A percentile compares a stretch with the other conserved stretches of the same genome.
These are phyloP conservation scores for Heteromormyrus szaboi DNA, from an alignment of 2,797 vertebrate species.

Conservation along the genomic window DNA sequence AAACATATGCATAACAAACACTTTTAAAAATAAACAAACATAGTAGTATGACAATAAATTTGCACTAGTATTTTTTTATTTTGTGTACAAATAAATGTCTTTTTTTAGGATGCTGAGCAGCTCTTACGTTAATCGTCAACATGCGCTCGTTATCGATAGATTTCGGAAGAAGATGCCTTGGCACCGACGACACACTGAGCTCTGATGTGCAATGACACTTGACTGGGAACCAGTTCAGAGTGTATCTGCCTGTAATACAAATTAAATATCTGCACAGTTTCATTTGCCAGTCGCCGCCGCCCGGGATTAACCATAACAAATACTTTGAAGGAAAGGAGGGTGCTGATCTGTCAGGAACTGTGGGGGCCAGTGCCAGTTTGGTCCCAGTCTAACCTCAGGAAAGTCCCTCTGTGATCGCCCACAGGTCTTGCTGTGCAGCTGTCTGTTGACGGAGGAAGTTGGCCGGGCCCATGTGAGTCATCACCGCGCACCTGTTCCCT, in stretches of 20 bases:
- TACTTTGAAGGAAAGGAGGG: neutral
- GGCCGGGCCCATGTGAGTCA: neutral
- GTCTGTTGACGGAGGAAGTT: conserved; percentile 11
- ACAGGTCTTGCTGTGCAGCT: conserved; percentile 17
- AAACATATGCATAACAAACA: neutral
- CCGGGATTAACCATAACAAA: neutral
- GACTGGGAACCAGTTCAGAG: neutral
- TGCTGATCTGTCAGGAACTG: neutral
- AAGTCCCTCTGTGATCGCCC: conserved; percentile 6
- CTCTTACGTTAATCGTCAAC: neutral
- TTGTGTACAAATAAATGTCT: neutral
- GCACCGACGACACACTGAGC: neutral
- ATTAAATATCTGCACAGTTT: neutral
- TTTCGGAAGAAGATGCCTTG: neutral
- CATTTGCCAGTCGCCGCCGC: neutral
- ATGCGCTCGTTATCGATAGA: neutral
- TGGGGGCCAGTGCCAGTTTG: neutral
- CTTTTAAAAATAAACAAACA: neutral
- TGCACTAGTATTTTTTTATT: neutral
- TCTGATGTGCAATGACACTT: neutral
- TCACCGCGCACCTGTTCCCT: neutral
- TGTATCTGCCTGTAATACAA: neutral
- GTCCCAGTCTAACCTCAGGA: neutral
- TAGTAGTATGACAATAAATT: neutral
- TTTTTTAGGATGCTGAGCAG: neutral